Evolutionary conservation across 2,113 vertebrate genomes (phyloP).

Genomic region (Hyperopisus bebe): DNA sequence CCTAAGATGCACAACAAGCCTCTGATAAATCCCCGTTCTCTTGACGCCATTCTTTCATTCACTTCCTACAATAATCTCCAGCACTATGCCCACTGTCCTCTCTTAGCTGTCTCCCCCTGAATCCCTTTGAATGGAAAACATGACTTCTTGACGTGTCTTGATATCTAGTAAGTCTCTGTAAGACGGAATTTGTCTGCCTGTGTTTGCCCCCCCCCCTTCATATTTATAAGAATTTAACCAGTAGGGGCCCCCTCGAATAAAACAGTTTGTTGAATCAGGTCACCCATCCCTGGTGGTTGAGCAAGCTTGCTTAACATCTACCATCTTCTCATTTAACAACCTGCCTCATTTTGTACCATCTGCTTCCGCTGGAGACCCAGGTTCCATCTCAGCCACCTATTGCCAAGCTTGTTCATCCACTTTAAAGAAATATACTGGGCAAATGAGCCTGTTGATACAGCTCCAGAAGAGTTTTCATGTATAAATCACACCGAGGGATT

Average conservation of each 20-base stretch:
- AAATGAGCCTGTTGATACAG: conserved; percentile 23
- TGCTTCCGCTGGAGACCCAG: neutral
- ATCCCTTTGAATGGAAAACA: neutral
- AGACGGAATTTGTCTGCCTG: neutral
- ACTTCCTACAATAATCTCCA: neutral
- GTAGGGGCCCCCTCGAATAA: neutral
- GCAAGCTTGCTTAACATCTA: neutral
- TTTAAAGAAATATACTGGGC: conserved; percentile 37
- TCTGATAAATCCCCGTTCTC: conserved; percentile 12
- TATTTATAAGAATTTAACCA: neutral
- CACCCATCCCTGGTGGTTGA: conserved; percentile 1
- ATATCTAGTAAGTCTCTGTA: neutral
- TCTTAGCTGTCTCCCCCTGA: neutral
- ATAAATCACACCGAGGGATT: conserved; percentile 4
- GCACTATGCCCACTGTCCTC: neutral
- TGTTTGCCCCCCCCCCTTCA: neutral
- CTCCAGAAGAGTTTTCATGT: conserved; percentile 4
- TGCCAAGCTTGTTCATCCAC: conserved; percentile 4
- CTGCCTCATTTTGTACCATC: conserved; percentile 14
- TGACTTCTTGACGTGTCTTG: neutral
- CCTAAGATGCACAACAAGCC: neutral
- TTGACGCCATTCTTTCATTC: neutral
- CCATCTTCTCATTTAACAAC: conserved; percentile 15
- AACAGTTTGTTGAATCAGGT: conserved; percentile 14
- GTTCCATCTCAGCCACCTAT: conserved; percentile 10